phyloP scores from a whole-genome alignment of 1,140 invertebrate species.

The Chironomus striatipennis region DNA sequence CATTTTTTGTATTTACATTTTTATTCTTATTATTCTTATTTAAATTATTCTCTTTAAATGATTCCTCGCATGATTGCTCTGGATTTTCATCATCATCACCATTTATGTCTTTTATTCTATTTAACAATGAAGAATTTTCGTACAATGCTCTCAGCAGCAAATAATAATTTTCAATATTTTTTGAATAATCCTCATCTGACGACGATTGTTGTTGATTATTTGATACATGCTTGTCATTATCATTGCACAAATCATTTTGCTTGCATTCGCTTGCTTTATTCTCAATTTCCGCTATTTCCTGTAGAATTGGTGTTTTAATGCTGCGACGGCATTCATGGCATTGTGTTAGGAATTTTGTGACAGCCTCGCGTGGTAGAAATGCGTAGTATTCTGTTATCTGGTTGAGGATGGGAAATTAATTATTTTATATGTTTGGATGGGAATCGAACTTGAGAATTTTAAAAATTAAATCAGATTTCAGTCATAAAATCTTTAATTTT shows the following conservation, averaged over 20 bases:
- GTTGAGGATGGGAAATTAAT: constrained; percentile 38
- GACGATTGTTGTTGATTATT: not conserved
- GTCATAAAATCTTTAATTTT: no score
- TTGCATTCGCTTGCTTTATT: not conserved
- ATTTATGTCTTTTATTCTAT: not conserved
- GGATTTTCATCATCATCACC: not conserved
- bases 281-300: not conserved
- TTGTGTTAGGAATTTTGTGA: constrained; percentile 80
- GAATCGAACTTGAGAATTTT: not conserved
- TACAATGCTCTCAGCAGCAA: not conserved
- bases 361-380: constrained; percentile 88
- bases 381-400: constrained; percentile 94
- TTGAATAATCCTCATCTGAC: not conserved
- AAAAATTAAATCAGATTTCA: no score
- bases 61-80: constrained; percentile 5
- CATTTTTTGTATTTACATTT: not conserved
- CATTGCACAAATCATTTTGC: not conserved
- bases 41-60: not conserved
- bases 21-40: not conserved
- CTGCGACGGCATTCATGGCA: not conserved
- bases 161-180: constrained; percentile 25
- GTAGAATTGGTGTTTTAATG: not conserved
- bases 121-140: not conserved
- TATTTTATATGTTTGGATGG: no score
- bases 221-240: not conserved